These are phyloP conservation scores for Gambelia wislizenii DNA, from an alignment of 2,797 vertebrate genomes.

Conservation along the genomic window DNA sequence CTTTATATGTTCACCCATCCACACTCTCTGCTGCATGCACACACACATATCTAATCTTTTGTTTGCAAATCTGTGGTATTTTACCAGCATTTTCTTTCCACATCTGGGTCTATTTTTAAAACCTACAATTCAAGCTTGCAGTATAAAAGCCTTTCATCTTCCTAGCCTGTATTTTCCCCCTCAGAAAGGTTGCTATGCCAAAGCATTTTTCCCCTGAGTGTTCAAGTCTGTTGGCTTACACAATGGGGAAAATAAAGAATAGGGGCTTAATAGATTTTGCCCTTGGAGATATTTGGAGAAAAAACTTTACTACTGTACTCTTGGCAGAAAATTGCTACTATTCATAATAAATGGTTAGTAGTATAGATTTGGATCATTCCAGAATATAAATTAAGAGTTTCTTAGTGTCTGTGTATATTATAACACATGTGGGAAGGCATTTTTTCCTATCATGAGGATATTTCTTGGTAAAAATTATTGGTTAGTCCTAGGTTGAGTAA, in stretches of 20 bases:
- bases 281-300: neutral
- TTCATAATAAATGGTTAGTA: neutral
- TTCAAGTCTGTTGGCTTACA: neutral
- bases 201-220: neutral
- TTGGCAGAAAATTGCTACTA: neutral
- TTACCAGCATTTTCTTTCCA: slow-evolving; percentile 34
- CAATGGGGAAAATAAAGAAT: neutral
- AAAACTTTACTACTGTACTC: neutral
- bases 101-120: slow-evolving; percentile 49
- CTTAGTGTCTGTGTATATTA: neutral
- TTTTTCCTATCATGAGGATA: neutral
- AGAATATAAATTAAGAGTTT: slow-evolving; percentile 6
- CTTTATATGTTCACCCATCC: neutral
- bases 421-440: neutral
- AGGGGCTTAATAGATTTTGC: neutral
- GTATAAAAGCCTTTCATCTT: neutral
- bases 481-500: neutral
- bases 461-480: neutral
- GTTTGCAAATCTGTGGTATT: slow-evolving; percentile 43
- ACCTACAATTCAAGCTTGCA: slow-evolving; percentile 4
- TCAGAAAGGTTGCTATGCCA: neutral
- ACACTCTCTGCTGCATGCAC: too few species aligned
- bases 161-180: slow-evolving; percentile 5
- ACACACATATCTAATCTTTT: slow-evolving; percentile 32
- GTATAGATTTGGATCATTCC: rapidly evolving